Conservation (phyloP, 2,113 vertebrate species). For the Oncorhynchus masou region DNA sequence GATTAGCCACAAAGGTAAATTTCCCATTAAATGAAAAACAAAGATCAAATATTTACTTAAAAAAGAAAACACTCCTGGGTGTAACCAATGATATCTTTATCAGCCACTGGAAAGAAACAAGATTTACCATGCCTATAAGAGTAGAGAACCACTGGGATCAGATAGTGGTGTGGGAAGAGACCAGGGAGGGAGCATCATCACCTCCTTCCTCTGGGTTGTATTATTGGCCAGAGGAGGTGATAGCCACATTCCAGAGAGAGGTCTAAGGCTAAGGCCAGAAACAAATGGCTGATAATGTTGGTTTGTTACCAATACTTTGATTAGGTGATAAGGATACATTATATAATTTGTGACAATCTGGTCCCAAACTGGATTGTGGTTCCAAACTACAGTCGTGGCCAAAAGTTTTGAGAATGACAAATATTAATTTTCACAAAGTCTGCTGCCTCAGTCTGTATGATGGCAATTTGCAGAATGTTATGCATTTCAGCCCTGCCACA, state of each 20-base stretch:
- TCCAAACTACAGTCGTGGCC: no score
- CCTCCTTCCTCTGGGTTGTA: neutral
- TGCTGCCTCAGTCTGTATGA: no score
- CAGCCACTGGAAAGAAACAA: neutral
- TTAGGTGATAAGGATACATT: no score
- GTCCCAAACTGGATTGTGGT: no score
- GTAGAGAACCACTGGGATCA: neutral
- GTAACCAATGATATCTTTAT: neutral
- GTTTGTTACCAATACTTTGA: neutral
- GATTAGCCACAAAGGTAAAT: no score
- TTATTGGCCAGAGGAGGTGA: neutral
- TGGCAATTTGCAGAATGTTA: no score
- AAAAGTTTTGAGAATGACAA: no score
- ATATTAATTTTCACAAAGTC: no score
- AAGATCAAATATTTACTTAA: neutral
- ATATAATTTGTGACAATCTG: no score
- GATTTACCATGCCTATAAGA: neutral
- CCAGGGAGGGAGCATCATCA: neutral
- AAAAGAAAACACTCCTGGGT: neutral
- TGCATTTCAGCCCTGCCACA: no score
- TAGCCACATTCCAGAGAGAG: slow-evolving; percentile 20
- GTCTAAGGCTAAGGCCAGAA: neutral
- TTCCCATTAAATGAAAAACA: no score
- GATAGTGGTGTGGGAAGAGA: neutral
- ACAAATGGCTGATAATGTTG: neutral